Base-by-base conservation (phyloP, 2,888 invertebrate species). In the Apotomis betuletana region DNA sequence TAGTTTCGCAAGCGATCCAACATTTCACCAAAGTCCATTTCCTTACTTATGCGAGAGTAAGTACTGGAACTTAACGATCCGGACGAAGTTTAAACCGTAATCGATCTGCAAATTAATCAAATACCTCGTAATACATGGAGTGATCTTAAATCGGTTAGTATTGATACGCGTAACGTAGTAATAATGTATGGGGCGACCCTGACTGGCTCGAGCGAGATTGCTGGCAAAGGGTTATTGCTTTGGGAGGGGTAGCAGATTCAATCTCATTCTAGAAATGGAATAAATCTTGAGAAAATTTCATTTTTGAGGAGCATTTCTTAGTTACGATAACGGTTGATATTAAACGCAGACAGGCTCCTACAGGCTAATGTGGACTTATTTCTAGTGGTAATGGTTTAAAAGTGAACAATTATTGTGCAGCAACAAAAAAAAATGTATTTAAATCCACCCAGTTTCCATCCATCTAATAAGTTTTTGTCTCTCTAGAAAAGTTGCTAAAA, bases 111-210 rank as follows among this genome's bases (percentile, higher is more conserved):
- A 88, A 89, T 91, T 90, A 90, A 90, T 90, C 87, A 89, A 85
- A 85, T 85, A 86, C 85, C 87, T 88, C 89, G 85, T 82, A 78
- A 77, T 78, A 80, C 79, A 78, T 87, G 80, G 87, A 84, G 81
- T 86, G 89, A 90, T 90, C 90, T 92, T 88, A 90, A 90, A 92
- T 88, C 90, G 89, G 85, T 89, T 87, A 86, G 82, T 88, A 91
- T 90, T 90, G 87, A 88, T 86, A 80, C 85, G 85, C 89, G 88
- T 88, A 88, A 87, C 84, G 84, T 82, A 86, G 88, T 90, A 90
- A 91, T 90, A 90, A 90, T 90, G 86, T 88, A 89, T 88, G 85
- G 88, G 80, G 80, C 79, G 87, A 81, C 82, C 79, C 84, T 83
- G 80, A 80, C 83, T 82, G 80, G 84, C 84, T 85, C 81, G 83